Base-by-base conservation (phyloP, 30 jellyfish, hydroid and myxozoan genomes). In the Nemopilema nomurai region DNA sequence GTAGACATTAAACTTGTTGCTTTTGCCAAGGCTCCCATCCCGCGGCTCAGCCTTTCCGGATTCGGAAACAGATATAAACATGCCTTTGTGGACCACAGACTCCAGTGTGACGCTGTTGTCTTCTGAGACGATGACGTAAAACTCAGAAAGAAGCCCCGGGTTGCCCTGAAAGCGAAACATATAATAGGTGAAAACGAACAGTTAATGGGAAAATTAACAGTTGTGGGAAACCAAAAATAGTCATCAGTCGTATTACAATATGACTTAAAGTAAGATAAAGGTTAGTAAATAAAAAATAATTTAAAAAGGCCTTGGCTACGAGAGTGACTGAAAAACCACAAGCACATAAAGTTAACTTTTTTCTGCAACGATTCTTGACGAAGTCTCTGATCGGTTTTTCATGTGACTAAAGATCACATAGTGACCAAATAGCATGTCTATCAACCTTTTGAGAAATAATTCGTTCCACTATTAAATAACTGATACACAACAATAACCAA, bases 71-170 rank as follows among this genome's bases (percentile, higher is more conserved):
- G 84, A 89, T 0, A 92, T 18, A 50, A 51, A 87, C 0, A 77
- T 28, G 8, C 97, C 97, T 66, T 82, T 87, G 52, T 87, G 93
- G 1, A 92, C 97, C n/a, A 92, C 98, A 9, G 97, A 88, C 69
- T 92, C 97, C 30, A 92, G 64, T 0, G 91, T 52, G 22, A 84
- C 23, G 41, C 63, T 20, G 67, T 69, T 68, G 33, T 84, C 89
- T 49, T 76, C 86, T 0, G 49, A 31, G 6, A 84, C 64, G 23
- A 50, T 71, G 24, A 92, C 72, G 79, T 65, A 74, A 85, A 92
- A 92, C 79, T 92, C 98, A 18, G 90, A 80, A 27, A 92, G 83
- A 28, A 92, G 90, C n/a, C 98, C 98, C 41, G 98, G 97, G 26
- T 83, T 92, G 22, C 98, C 98, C 98, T 92, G 78, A 4, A n/a